Evolutionary conservation across 2,797 vertebrate genomes (phyloP).

Genomic region (Thripadectes ignobilis): DNA sequence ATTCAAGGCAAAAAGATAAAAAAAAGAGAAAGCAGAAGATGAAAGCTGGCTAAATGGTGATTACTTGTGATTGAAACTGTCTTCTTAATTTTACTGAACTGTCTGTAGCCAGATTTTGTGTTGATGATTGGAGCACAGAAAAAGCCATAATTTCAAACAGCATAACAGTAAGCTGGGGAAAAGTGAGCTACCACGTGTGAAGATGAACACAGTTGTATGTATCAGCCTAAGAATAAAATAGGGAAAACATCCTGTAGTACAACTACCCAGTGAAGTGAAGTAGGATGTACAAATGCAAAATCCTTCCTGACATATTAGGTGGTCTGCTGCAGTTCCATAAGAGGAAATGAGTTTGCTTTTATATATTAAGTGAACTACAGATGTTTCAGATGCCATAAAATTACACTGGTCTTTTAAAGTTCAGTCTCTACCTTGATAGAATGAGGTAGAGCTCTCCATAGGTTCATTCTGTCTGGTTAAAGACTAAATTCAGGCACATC

Average conservation of each 20-base stretch:
- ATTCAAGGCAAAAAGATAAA: neutral
- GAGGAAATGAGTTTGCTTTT: slow-evolving; percentile 6
- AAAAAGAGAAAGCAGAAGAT: neutral
- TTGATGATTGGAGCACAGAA: neutral
- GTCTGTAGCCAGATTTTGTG: neutral
- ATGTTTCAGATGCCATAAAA: slow-evolving; percentile 64
- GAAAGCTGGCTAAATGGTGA: neutral
- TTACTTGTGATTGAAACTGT: neutral
- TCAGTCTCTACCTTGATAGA: slow-evolving; percentile 15
- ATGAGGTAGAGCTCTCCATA: slow-evolving; percentile 24
- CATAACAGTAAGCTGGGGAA: neutral
- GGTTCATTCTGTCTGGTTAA: slow-evolving; percentile 24
- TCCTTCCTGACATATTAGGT: neutral
- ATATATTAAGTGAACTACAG: slow-evolving; percentile 34
- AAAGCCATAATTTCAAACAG: neutral
- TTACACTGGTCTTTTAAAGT: slow-evolving; percentile 16
- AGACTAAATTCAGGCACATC: neutral
- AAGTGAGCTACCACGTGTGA: neutral
- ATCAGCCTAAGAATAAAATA: neutral
- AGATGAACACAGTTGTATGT: neutral
- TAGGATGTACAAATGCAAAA: neutral
- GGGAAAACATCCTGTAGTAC: neutral
- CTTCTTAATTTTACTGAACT: neutral
- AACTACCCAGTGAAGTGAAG: neutral
- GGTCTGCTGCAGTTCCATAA: neutral